A percentile compares a stretch with the other conserved stretches of the same genome.
Conservation (phyloP, 2,888 invertebrate genomes). For the Blastobasis lacticolella region DNA sequence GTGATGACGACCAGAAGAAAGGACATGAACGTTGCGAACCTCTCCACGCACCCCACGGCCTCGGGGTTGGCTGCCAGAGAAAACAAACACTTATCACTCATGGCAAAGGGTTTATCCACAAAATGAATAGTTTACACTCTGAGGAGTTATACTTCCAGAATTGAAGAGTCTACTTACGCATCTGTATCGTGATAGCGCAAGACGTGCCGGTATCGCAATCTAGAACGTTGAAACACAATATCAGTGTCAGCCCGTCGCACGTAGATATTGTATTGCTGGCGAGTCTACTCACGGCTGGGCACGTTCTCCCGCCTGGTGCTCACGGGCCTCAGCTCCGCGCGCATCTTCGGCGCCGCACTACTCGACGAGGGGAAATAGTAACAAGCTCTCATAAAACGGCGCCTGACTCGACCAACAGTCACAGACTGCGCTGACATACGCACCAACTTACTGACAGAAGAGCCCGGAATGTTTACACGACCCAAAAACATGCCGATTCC, state of each 20-base stretch:
- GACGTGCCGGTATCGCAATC: slow-evolving; percentile 69
- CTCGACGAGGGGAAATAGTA: slow-evolving; percentile 23
- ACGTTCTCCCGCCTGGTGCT: slow-evolving; percentile 63
- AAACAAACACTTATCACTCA: slow-evolving; percentile 19
- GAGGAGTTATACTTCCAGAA: no score
- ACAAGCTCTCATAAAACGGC: slow-evolving; percentile 39
- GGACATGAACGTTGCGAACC: slow-evolving; percentile 82
- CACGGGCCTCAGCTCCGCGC: slow-evolving; percentile 46
- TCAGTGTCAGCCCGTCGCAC: slow-evolving; percentile 20
- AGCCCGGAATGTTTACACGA: slow-evolving; percentile 64
- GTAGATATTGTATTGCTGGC: no score
- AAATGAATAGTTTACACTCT: no score
- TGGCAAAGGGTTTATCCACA: neutral
- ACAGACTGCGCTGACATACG: slow-evolving; percentile 57
- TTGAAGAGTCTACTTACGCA: slow-evolving; percentile 53
- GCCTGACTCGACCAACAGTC: slow-evolving; percentile 50
- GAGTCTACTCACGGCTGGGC: slow-evolving; percentile 60
- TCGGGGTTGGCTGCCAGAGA: slow-evolving; percentile 76
- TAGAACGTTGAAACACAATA: slow-evolving; percentile 57
- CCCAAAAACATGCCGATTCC: slow-evolving; percentile 66
- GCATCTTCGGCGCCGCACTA: slow-evolving; percentile 32
- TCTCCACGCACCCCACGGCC: slow-evolving; percentile 81
- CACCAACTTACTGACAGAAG: slow-evolving; percentile 58
- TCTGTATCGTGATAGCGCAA: slow-evolving; percentile 70
- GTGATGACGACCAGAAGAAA: slow-evolving; percentile 83